phyloP scores from a whole-genome alignment of 1,140 invertebrate species.

The Leptoteleia sp. region DNA sequence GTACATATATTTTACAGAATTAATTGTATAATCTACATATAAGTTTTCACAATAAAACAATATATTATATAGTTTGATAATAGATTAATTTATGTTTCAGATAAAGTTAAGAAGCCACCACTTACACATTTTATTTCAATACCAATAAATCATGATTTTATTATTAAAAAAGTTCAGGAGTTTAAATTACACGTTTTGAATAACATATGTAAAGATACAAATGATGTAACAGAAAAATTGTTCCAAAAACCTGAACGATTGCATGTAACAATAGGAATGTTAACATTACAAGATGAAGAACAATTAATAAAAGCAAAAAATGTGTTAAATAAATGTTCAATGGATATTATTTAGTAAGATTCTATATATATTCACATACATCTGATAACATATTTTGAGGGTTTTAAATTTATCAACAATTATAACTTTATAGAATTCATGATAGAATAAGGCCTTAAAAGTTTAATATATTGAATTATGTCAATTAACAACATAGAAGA shows the following conservation, averaged over 20 bases:
- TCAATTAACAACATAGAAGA: too few species aligned
- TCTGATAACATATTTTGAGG: too few species aligned
- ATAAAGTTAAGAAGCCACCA: constrained; percentile 14
- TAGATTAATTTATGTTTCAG: constrained; percentile 2
- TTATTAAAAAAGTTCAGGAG: constrained; percentile 12
- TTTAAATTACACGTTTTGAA: constrained; percentile 33
- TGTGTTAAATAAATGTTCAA: constrained; percentile 9
- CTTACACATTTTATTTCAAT: constrained; percentile 47
- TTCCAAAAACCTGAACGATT: constrained; percentile 43
- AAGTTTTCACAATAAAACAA: too few species aligned
- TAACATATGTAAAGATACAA: constrained; percentile 19
- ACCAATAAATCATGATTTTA: constrained; percentile 33
- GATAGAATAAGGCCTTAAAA: too few species aligned
- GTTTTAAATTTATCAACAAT: too few species aligned
- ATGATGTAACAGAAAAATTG: constrained; percentile 26
- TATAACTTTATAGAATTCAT: too few species aligned
- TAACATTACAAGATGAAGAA: constrained; percentile 24
- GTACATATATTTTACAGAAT: too few species aligned
- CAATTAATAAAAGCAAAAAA: constrained; percentile 8
- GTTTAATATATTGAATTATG: too few species aligned
- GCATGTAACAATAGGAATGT: constrained; percentile 40
- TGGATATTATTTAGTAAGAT: constrained; percentile 23
- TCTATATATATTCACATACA: constrained; percentile 5
- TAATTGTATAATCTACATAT: too few species aligned
- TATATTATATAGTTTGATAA: too few species aligned